phyloP scores from a whole-genome alignment of 1,140 invertebrate species.

The Bilobella aurantiaca region DNA sequence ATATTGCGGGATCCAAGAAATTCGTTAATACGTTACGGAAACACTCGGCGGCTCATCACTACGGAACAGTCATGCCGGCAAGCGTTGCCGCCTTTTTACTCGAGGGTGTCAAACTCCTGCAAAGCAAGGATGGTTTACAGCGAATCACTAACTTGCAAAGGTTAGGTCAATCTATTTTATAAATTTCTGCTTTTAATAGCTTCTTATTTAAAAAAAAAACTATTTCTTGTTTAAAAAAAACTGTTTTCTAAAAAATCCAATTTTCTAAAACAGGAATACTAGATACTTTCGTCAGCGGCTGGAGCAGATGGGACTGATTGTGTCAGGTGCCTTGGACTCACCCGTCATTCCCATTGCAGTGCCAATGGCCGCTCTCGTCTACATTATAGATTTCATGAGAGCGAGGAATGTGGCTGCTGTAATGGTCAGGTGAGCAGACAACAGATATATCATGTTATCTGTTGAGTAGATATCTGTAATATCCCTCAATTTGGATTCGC shows the following conservation, averaged over 20 bases:
- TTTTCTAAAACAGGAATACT: conserved; percentile 8
- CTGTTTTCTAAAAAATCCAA: too few species aligned
- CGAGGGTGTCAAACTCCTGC: conserved; percentile 7
- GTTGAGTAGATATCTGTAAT: too few species aligned
- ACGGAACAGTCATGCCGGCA: conserved; percentile 80
- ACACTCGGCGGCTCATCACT: conserved; percentile 71
- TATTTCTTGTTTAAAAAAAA: too few species aligned
- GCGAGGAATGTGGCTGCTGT: conserved; percentile 8
- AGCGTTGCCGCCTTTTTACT: conserved; percentile 63
- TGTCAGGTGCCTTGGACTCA: conserved; percentile 7
- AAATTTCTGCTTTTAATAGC: too few species aligned
- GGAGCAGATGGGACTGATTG: conserved; percentile 10
- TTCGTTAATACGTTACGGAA: conserved; percentile 69
- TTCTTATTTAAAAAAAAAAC: too few species aligned
- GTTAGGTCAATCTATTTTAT: not conserved
- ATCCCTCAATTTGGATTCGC: too few species aligned
- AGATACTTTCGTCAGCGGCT: conserved; percentile 8
- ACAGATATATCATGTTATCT: not conserved
- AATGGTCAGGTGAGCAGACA: conserved; percentile 5
- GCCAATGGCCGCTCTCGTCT: not conserved
- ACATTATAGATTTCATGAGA: conserved; percentile 11
- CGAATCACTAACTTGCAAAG: not conserved
- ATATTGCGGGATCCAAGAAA: conserved; percentile 54
- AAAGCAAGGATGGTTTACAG: not conserved
- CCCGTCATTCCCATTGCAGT: conserved; percentile 9